Evolutionary conservation across 2,113 vertebrate genomes (phyloP).

Genomic region (Casuarius casuarius): DNA sequence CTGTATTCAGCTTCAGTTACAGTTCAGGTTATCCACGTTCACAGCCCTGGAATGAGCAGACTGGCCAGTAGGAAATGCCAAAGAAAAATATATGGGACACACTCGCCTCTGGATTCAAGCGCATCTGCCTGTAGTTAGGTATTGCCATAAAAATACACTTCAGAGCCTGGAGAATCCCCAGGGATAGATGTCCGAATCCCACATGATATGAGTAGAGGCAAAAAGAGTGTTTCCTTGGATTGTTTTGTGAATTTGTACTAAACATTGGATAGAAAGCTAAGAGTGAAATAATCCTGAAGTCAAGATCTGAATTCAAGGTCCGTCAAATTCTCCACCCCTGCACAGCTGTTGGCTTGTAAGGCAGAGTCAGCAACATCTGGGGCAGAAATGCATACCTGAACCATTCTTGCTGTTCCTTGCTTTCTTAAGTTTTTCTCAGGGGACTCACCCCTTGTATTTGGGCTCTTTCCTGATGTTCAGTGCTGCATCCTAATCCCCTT

Average conservation of each 20-base stretch:
- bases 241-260: neutral
- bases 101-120: neutral
- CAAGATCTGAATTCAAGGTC: neutral
- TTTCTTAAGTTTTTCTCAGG: neutral
- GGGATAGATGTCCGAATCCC: neutral
- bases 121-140: neutral
- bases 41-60: neutral
- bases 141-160: neutral
- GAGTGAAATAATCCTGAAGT: neutral
- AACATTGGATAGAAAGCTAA: neutral
- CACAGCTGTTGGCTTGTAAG: neutral
- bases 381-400: neutral
- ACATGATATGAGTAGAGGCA: neutral
- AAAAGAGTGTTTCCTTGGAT: neutral
- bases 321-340: neutral
- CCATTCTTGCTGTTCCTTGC: neutral
- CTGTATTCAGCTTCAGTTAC: neutral
- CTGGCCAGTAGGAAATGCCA: neutral
- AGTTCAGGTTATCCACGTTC: neutral
- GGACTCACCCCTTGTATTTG: neutral
- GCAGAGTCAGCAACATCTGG: neutral
- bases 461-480: neutral
- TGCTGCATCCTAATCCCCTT: neutral
- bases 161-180: neutral
- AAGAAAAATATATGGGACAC: neutral